Evolutionary conservation across 2,888 invertebrate species (phyloP).

Genomic region (Drosophila phalerata): DNA sequence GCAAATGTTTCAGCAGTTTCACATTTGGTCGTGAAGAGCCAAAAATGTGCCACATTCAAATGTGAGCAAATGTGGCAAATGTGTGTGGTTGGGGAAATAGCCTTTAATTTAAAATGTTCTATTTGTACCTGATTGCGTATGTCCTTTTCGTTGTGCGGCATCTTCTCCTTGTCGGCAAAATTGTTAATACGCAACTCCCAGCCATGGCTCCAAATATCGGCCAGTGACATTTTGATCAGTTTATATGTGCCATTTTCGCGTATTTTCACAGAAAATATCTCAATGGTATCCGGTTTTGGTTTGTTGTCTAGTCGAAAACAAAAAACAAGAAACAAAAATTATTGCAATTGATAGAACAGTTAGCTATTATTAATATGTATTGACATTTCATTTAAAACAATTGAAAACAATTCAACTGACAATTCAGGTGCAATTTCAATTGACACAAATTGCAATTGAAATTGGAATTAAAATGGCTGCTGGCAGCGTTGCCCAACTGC

Average conservation of each 20-base stretch:
- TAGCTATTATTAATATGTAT: slow-evolving; percentile 27
- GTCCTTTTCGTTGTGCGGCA: slow-evolving; percentile 89
- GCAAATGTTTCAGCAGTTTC: too few species aligned
- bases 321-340: slow-evolving; percentile 1
- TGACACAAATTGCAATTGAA: slow-evolving; percentile 39
- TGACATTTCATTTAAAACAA: slow-evolving; percentile 27
- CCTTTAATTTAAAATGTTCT: neutral
- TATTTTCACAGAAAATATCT: slow-evolving; percentile 88
- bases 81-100: too few species aligned
- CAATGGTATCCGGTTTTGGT: slow-evolving; percentile 90
- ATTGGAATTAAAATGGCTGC: slow-evolving; percentile 34
- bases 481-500: slow-evolving; percentile 23
- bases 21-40: too few species aligned
- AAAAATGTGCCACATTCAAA: too few species aligned
- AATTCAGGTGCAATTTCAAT: slow-evolving; percentile 30
- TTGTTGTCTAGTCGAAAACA: slow-evolving; percentile 88
- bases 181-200: slow-evolving; percentile 91
- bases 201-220: slow-evolving; percentile 90
- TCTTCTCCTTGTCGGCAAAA: slow-evolving; percentile 90
- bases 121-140: slow-evolving; percentile 89
- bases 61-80: too few species aligned
- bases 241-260: slow-evolving; percentile 87
- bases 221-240: slow-evolving; percentile 88
- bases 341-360: neutral
- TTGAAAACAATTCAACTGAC: slow-evolving; percentile 37